Evolutionary conservation across 2,888 invertebrate species (phyloP).

Genomic region (Celastrina argiolus): DNA sequence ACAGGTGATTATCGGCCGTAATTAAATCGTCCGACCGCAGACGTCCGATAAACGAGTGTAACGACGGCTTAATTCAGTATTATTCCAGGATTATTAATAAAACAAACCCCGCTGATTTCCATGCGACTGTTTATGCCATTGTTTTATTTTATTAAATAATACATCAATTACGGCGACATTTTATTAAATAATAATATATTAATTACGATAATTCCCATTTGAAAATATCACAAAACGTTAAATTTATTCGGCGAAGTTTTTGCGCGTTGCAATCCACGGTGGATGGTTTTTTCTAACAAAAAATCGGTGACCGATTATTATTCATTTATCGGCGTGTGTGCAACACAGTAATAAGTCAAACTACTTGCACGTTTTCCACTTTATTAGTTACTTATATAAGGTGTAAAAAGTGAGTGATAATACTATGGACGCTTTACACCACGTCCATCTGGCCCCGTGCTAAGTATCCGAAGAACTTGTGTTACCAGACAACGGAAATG

Average conservation of each 20-base stretch:
- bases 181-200: not conserved
- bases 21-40: conserved; percentile 7
- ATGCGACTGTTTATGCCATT: not conserved
- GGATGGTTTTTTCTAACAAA: too few relatives aligned
- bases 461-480: too few relatives aligned
- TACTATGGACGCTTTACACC: too few relatives aligned
- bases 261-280: not conserved
- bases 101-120: conserved; percentile 6
- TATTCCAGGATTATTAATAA: conserved; percentile 17
- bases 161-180: not conserved
- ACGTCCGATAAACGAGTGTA: conserved; percentile 10
- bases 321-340: too few relatives aligned
- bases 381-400: too few relatives aligned
- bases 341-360: too few relatives aligned
- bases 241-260: not conserved
- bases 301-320: too few relatives aligned
- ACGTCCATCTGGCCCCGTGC: too few relatives aligned
- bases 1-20: conserved; percentile 1
- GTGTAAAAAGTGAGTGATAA: too few relatives aligned
- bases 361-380: too few relatives aligned
- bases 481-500: too few relatives aligned
- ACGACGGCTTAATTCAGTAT: conserved; percentile 10
- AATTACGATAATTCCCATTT: not conserved
- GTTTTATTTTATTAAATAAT: conserved; percentile 1
- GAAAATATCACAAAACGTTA: not conserved